Evolutionary conservation across 1,140 invertebrate genomes (phyloP).

Genomic region (Metaphire vulgaris): DNA sequence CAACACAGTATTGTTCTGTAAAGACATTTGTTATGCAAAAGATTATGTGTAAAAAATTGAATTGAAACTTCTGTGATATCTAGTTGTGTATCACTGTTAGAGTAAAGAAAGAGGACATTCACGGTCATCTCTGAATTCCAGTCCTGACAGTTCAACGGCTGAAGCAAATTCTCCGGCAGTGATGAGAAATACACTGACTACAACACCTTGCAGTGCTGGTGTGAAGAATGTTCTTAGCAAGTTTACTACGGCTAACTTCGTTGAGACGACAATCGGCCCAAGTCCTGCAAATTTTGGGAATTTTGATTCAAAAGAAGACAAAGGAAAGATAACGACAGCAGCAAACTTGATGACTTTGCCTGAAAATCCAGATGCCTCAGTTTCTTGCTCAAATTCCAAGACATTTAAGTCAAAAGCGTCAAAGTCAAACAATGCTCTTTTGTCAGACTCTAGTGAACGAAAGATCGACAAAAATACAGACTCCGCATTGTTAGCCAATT

Average conservation of each 20-base stretch:
- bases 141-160: too few relatives aligned
- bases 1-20: too few relatives aligned
- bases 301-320: constrained; percentile 28
- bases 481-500: not conserved
- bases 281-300: constrained; percentile 35
- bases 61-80: too few relatives aligned
- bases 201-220: not conserved
- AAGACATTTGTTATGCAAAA: too few relatives aligned
- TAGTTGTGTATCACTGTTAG: too few relatives aligned
- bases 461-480: not conserved
- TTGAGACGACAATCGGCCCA: constrained; percentile 49
- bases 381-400: not conserved
- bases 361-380: constrained; percentile 10
- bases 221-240: constrained; percentile 40
- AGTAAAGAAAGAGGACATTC: too few relatives aligned
- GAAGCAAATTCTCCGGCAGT: too few relatives aligned
- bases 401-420: constrained; percentile 4
- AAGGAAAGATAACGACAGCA: constrained; percentile 3
- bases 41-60: too few relatives aligned
- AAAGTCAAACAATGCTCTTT: constrained; percentile 32
- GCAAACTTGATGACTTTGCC: not conserved
- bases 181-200: not conserved
- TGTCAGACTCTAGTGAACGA: not conserved
- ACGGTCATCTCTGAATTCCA: too few relatives aligned
- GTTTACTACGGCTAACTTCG: constrained; percentile 58